Conservation (phyloP, 92 coral and sea anemone species). For the Actinernus sp. region DNA sequence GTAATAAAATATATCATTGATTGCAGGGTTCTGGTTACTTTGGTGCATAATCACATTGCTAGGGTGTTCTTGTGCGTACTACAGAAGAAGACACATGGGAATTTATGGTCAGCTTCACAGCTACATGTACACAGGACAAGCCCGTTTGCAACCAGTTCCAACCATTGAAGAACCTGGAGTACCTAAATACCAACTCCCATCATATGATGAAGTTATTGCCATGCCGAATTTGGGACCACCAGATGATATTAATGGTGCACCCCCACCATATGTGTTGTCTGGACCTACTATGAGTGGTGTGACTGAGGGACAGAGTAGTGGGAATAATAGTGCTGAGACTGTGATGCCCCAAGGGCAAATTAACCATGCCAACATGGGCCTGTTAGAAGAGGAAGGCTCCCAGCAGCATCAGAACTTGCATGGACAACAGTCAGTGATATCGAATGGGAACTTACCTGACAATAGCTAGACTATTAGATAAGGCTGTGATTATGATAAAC, state of each 20-base stretch:
- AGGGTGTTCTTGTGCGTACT: constrained; percentile 78
- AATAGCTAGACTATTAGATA: too few species aligned
- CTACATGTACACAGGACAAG: constrained; percentile 34
- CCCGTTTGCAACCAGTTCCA: background rate
- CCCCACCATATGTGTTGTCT: constrained; percentile 65
- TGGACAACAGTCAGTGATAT: too few species aligned
- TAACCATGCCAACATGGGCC: too few species aligned
- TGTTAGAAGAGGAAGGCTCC: too few species aligned
- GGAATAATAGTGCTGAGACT: too few species aligned
- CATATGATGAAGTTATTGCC: constrained; percentile 81
- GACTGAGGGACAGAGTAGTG: background rate
- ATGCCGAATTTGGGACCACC: constrained; percentile 85
- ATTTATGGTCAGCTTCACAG: too few species aligned
- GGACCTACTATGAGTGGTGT: background rate
- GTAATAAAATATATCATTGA: too few species aligned
- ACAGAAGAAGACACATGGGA: constrained; percentile 39
- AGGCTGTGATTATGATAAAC: too few species aligned
- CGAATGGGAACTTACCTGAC: too few species aligned
- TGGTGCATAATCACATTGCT: constrained; percentile 71
- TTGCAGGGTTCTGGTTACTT: constrained; percentile 86
- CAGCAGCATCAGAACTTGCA: too few species aligned
- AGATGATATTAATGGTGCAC: constrained; percentile 71
- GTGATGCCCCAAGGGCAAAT: too few species aligned
- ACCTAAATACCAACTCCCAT: constrained; percentile 67
- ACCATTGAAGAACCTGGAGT: background rate